Evolutionary conservation across 92 coral and sea anemone species (phyloP).

Genomic region (Metridium senile): DNA sequence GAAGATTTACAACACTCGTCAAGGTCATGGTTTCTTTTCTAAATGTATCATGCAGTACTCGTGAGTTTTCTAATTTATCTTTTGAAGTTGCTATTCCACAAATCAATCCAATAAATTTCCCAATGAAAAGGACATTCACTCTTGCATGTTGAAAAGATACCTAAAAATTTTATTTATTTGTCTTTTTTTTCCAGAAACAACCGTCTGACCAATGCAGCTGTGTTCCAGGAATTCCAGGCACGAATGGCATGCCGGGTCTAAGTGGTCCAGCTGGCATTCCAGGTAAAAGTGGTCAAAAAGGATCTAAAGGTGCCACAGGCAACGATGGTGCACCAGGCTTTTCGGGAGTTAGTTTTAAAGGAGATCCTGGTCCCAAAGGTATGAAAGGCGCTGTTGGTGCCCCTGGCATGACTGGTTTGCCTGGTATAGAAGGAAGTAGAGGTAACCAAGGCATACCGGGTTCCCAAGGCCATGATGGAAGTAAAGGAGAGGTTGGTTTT

Average conservation of each 20-base stretch:
- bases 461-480: too few species aligned
- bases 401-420: too few species aligned
- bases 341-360: slow-evolving; percentile 19
- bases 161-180: neutral
- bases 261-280: slow-evolving; percentile 26
- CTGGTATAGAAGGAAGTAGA: slow-evolving; percentile 14
- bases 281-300: slow-evolving; percentile 25
- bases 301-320: slow-evolving; percentile 31
- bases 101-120: too few species aligned
- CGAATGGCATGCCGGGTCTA: slow-evolving; percentile 40
- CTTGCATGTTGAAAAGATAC: too few species aligned
- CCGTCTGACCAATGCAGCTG: slow-evolving; percentile 12
- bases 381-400: slow-evolving; percentile 17
- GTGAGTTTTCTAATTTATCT: too few species aligned
- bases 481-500: too few species aligned
- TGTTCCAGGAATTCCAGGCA: slow-evolving; percentile 38
- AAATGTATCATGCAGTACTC: too few species aligned
- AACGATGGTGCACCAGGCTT: slow-evolving; percentile 19
- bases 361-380: slow-evolving; percentile 15
- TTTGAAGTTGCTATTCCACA: too few species aligned
- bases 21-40: too few species aligned
- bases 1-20: too few species aligned
- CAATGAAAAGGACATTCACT: too few species aligned
- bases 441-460: slow-evolving; percentile 13
- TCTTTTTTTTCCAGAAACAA: slow-evolving; percentile 8